These are phyloP conservation scores for Corbicula japonica DNA, from an alignment of 2,888 invertebrate genomes.

Conservation along the genomic window DNA sequence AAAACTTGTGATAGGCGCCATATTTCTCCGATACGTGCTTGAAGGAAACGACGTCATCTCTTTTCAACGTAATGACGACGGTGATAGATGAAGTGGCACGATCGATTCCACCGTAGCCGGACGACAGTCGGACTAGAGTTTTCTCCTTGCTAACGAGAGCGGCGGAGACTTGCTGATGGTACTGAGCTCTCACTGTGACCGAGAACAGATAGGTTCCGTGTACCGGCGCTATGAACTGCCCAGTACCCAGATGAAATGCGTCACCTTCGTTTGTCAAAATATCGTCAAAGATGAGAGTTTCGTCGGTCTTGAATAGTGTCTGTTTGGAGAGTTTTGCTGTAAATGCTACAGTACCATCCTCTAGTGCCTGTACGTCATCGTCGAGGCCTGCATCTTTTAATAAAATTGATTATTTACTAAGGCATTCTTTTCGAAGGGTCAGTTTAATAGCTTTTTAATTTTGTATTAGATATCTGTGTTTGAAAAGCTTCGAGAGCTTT, in stretches of 20 bases:
- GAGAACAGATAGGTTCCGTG: slow-evolving; percentile 42
- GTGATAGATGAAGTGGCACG: slow-evolving; percentile 41
- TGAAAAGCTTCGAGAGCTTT: too few relatives aligned
- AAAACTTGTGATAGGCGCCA: slow-evolving; percentile 48
- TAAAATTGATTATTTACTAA: too few relatives aligned
- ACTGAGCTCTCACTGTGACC: slow-evolving; percentile 43
- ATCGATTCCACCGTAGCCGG: slow-evolving; percentile 43
- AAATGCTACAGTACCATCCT: slow-evolving; percentile 27
- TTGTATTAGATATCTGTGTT: too few relatives aligned
- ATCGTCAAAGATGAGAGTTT: slow-evolving; percentile 36
- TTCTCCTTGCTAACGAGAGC: slow-evolving; percentile 26
- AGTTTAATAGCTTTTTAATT: too few relatives aligned
- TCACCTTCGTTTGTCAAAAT: slow-evolving; percentile 37
- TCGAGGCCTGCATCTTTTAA: too few relatives aligned
- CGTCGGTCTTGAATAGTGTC: slow-evolving; percentile 14
- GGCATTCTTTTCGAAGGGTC: too few relatives aligned
- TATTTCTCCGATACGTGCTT: slow-evolving; percentile 34
- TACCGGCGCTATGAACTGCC: slow-evolving; percentile 34
- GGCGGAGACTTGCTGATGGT: slow-evolving; percentile 40
- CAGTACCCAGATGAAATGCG: slow-evolving; percentile 15
- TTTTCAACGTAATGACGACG: slow-evolving; percentile 14
- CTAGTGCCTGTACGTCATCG: not conserved
- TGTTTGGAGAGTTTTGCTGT: slow-evolving; percentile 25
- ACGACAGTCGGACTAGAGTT: slow-evolving; percentile 25
- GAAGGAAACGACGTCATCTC: slow-evolving; percentile 31